A percentile compares a stretch with the other conserved stretches of the same genome.
Conservation (phyloP, 2,888 invertebrate genomes). For the Athalia circularis region DNA sequence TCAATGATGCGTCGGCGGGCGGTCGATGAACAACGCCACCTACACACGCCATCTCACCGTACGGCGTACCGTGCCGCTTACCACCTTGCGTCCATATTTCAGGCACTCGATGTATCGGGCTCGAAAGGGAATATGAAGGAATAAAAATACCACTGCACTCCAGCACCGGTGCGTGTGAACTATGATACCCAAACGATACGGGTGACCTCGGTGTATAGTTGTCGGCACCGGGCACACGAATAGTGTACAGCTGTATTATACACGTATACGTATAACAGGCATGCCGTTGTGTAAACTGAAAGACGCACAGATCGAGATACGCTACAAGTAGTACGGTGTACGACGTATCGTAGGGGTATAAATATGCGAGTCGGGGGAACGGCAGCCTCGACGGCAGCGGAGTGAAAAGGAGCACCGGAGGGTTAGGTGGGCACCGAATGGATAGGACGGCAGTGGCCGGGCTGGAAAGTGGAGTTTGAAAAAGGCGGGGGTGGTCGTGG, state of each 20-base stretch:
- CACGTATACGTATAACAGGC: neutral
- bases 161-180: neutral
- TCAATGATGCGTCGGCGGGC: neutral
- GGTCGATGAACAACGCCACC: constrained; percentile 33
- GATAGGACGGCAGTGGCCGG: too few species aligned
- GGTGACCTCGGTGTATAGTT: too few species aligned
- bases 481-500: constrained; percentile 20
- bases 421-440: too few species aligned
- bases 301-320: neutral
- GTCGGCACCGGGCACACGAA: too few species aligned
- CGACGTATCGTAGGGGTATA: too few species aligned
- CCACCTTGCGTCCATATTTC: neutral
- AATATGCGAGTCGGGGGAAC: too few species aligned
- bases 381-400: too few species aligned
- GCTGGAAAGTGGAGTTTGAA: neutral
- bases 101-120: neutral
- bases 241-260: neutral
- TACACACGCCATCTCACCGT: neutral
- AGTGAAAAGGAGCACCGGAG: too few species aligned
- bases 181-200: too few species aligned
- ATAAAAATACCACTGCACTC: constrained; percentile 2
- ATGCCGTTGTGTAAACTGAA: neutral
- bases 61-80: neutral
- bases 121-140: neutral
- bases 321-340: too few species aligned